A percentile compares a stretch with the other conserved stretches of the same genome.
Conservation (phyloP, 2,113 vertebrate species). For the Lagenorhynchus albirostris region DNA sequence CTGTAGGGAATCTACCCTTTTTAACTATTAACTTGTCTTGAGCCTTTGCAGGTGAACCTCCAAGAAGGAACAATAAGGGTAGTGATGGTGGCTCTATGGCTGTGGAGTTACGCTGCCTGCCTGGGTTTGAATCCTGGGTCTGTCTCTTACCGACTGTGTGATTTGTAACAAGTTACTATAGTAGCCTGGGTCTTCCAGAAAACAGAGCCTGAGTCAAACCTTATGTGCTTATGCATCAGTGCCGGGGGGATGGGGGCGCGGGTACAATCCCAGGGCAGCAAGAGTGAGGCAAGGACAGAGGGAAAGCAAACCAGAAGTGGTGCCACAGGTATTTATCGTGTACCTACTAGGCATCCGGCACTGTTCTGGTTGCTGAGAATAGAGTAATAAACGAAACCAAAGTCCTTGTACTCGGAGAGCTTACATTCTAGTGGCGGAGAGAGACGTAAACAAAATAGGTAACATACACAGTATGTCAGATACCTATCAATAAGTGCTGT, state of each 20-base stretch:
- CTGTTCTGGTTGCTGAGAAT: neutral
- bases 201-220: neutral
- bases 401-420: neutral
- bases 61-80: neutral
- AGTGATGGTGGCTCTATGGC: accelerated
- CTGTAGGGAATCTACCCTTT: neutral
- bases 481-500: accelerated
- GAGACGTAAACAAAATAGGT: neutral
- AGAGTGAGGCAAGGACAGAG: neutral
- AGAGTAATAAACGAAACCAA: neutral
- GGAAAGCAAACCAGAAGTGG: neutral
- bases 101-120: neutral
- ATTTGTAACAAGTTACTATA: neutral
- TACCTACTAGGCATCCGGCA: accelerated
- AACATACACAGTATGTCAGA: no score
- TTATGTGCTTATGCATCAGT: accelerated
- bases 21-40: neutral
- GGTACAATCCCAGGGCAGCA: neutral
- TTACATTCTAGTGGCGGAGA: neutral
- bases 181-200: neutral
- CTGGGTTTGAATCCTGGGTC: neutral
- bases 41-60: neutral
- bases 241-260: accelerated
- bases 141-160: neutral
- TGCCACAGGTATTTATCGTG: accelerated